A percentile compares a stretch with the other conserved stretches of the same genome.
Evolutionary conservation across 2,113 vertebrate species (phyloP).

Genomic region (Mus spicilegus): DNA sequence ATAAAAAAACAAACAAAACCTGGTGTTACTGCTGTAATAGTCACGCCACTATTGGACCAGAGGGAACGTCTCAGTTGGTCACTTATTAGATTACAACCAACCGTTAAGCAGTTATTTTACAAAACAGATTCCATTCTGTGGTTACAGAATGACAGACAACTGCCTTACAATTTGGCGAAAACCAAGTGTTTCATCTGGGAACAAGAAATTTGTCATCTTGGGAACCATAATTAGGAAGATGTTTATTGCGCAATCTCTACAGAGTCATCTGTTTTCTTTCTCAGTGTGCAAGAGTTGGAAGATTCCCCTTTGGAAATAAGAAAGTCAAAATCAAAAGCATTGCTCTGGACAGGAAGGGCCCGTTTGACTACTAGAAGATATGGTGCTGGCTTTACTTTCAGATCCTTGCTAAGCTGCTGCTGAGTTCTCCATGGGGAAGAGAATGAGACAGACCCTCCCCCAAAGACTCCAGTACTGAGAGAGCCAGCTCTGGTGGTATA

Average conservation of each 20-base stretch:
- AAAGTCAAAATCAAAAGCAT: background rate
- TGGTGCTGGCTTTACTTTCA: background rate
- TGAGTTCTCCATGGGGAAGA: background rate
- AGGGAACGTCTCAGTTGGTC: background rate
- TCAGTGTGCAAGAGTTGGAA: constrained; percentile 67
- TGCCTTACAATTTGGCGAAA: constrained; percentile 44
- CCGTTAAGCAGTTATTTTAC: background rate
- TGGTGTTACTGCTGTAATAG: background rate
- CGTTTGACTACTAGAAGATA: background rate
- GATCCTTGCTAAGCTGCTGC: background rate
- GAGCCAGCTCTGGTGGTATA: background rate
- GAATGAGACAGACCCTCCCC: background rate
- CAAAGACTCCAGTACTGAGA: background rate
- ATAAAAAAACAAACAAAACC: background rate
- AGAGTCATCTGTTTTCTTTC: constrained; percentile 63
- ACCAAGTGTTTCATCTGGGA: background rate
- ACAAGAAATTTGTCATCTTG: constrained; percentile 36
- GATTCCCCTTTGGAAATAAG: background rate
- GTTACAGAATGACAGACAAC: background rate
- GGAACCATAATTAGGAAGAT: background rate
- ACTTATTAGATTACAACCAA: background rate
- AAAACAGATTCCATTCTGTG: background rate
- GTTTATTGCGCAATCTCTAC: background rate
- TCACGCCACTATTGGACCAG: background rate
- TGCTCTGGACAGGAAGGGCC: background rate